phyloP scores from a whole-genome alignment of 2,113 vertebrate species.

The Corythornis cristatus region DNA sequence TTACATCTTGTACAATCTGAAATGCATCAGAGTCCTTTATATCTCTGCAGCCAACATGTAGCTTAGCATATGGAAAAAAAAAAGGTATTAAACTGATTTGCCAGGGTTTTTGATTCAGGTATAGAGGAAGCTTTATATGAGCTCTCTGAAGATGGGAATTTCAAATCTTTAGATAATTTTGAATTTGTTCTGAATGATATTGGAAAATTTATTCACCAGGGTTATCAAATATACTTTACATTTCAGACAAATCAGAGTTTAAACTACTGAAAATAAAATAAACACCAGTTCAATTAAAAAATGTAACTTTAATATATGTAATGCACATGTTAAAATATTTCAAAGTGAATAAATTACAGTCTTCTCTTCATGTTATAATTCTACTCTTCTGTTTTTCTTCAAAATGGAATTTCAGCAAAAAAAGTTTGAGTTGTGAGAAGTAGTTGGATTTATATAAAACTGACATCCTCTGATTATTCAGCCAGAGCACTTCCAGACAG shows the following conservation, averaged over 20 bases:
- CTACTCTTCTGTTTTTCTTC: background rate
- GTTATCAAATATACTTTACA: background rate
- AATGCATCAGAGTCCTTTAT: slow-evolving; percentile 2
- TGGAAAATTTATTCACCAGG: background rate
- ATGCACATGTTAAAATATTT: background rate
- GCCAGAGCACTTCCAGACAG: background rate
- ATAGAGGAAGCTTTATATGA: background rate
- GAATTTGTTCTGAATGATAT: background rate
- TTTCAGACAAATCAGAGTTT: background rate
- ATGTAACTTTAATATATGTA: background rate
- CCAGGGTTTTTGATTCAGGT: background rate
- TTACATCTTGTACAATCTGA: slow-evolving; percentile 2
- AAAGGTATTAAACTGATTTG: slow-evolving; percentile 14
- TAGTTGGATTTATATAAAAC: background rate
- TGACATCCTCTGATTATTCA: background rate
- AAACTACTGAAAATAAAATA: background rate
- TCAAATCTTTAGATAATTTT: background rate
- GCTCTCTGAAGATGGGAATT: background rate
- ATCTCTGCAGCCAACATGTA: background rate
- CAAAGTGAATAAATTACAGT: background rate
- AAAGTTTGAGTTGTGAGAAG: background rate
- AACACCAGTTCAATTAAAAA: background rate
- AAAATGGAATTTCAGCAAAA: background rate
- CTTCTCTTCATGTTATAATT: background rate
- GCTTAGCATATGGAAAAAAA: background rate